Percentiles rank a stretch among this genome's conserved stretches.
These are phyloP conservation scores for Salarias fasciatus DNA, from an alignment of 2,797 vertebrate species.

Conservation along the genomic window DNA sequence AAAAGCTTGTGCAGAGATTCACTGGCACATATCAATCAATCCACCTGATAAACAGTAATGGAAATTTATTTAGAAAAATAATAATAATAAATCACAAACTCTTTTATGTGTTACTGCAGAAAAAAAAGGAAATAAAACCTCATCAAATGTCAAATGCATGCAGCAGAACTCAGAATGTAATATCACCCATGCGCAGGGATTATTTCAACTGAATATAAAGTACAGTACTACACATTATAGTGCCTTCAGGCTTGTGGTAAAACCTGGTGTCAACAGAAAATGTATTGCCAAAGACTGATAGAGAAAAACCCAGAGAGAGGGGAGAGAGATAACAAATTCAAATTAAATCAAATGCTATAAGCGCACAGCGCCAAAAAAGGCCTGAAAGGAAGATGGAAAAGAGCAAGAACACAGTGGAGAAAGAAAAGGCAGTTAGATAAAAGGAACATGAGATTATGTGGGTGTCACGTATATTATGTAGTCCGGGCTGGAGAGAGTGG, in stretches of 20 bases:
- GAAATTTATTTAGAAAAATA: not conserved
- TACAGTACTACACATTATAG: constrained; percentile 23
- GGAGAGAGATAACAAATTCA: constrained; percentile 34
- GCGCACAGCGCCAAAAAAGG: constrained; percentile 27
- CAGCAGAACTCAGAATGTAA: not conserved
- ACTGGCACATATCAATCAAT: not conserved
- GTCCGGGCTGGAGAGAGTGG: constrained; percentile 44
- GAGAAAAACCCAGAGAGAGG: constrained; percentile 32
- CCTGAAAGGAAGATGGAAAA: constrained; percentile 29
- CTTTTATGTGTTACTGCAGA: not conserved
- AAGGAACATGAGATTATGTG: constrained; percentile 52
- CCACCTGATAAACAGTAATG: not conserved
- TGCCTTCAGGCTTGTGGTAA: constrained; percentile 48
- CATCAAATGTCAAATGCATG: constrained; percentile 4
- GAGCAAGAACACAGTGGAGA: constrained; percentile 21
- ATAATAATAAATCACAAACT: not conserved
- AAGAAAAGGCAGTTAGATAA: constrained; percentile 22
- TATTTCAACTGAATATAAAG: constrained; percentile 34
- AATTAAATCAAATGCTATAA: constrained; percentile 57
- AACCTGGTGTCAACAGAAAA: constrained; percentile 64
- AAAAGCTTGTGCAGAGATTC: not conserved
- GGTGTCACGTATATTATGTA: constrained; percentile 73
- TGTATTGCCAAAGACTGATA: constrained; percentile 54
- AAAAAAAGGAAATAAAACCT: not conserved
- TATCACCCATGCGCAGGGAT: constrained; percentile 6